A percentile compares a stretch with the other conserved stretches of the same genome.
phyloP scores from a whole-genome alignment of 2,113 vertebrate genomes.

The Perca flavescens region DNA sequence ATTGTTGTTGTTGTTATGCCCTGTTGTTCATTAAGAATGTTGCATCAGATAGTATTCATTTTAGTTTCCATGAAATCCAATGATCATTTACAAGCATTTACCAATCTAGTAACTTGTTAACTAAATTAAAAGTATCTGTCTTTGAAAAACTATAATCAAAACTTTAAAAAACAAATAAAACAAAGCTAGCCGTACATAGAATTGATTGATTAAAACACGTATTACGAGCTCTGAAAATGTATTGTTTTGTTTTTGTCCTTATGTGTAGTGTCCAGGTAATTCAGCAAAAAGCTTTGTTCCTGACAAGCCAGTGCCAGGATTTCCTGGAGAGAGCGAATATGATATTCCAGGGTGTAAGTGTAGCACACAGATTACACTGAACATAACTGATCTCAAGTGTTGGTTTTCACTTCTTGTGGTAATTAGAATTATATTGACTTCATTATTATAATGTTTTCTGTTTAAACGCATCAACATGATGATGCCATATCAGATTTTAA shows the following conservation, averaged over 20 bases:
- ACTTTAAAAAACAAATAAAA: background rate
- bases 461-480: background rate
- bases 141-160: background rate
- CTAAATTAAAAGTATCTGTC: background rate
- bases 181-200: background rate
- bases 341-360: slow-evolving; percentile 71
- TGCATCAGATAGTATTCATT: background rate
- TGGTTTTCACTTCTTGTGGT: background rate
- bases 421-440: too few species aligned
- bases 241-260: background rate
- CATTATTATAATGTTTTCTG: background rate
- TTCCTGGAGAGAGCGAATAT: slow-evolving; percentile 60
- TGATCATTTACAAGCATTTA: background rate
- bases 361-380: background rate
- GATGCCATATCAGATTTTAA: background rate
- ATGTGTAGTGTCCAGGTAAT: slow-evolving; percentile 44
- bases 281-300: slow-evolving; percentile 31
- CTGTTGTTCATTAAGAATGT: background rate
- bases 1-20: background rate
- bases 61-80: background rate
- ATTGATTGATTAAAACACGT: background rate
- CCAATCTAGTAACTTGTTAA: background rate
- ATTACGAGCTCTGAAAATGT: background rate
- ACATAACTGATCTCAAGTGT: background rate
- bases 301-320: slow-evolving; percentile 52